Conservation (phyloP, 2,113 vertebrate species). For the Willisornis vidua region DNA sequence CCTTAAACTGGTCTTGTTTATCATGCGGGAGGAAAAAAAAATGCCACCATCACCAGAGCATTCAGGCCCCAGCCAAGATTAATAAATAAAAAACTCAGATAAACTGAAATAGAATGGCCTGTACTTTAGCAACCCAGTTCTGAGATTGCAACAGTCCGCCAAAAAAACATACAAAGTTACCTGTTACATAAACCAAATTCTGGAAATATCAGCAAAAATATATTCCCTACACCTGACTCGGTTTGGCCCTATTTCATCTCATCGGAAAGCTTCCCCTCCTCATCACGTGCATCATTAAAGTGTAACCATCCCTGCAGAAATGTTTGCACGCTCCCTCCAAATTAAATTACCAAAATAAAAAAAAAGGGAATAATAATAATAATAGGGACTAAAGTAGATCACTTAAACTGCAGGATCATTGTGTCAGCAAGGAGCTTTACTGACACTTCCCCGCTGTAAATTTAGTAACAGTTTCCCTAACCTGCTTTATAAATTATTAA, state of each 20-base stretch:
- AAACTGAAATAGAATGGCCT: constrained; percentile 59
- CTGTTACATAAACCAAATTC: constrained; percentile 47
- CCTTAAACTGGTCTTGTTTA: constrained; percentile 34
- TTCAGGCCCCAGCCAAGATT: constrained; percentile 43
- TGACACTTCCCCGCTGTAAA: constrained; percentile 61
- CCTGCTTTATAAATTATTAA: constrained; percentile 70
- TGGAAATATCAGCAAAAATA: constrained; percentile 42
- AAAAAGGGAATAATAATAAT: neutral
- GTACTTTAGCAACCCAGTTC: constrained; percentile 43
- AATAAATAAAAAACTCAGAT: constrained; percentile 55
- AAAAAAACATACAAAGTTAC: constrained; percentile 35
- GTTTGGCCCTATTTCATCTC: neutral
- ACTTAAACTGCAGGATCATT: constrained; percentile 68
- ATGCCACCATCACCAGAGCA: constrained; percentile 39
- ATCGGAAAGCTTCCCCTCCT: neutral
- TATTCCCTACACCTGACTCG: neutral
- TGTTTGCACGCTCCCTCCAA: constrained; percentile 1
- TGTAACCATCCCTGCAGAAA: constrained; percentile 39
- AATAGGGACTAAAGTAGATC: constrained; percentile 37
- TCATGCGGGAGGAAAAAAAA: neutral
- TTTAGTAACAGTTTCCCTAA: constrained; percentile 68
- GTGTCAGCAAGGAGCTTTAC: constrained; percentile 59
- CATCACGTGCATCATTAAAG: constrained; percentile 30
- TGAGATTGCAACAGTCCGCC: constrained; percentile 19
- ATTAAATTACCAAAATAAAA: neutral